Percentiles rank a stretch among this genome's conserved stretches.
Evolutionary conservation across 2,113 vertebrate genomes (phyloP).

Genomic region (Odontesthes bonariensis): DNA sequence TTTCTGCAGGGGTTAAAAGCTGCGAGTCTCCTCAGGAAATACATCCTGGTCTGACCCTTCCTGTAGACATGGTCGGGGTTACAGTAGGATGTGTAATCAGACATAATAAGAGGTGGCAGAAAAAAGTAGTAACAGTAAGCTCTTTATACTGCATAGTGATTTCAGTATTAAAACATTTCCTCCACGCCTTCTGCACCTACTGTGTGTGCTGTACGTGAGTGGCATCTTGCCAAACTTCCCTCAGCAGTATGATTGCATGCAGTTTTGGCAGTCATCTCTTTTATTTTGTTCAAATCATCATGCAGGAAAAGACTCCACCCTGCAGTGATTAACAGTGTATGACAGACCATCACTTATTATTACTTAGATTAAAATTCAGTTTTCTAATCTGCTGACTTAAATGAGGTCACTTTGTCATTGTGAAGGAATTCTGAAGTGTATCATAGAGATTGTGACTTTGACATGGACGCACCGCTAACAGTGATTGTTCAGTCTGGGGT

Average conservation of each 20-base stretch:
- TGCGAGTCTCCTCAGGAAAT: too few species aligned
- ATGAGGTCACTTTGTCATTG: conserved; percentile 22
- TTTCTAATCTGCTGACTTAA: conserved; percentile 8
- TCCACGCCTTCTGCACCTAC: neutral
- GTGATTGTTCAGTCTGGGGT: neutral
- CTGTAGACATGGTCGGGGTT: neutral
- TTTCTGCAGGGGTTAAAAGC: too few species aligned
- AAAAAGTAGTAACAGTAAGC: conserved; percentile 7
- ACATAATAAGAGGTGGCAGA: neutral
- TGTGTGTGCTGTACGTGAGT: neutral
- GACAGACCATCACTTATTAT: neutral
- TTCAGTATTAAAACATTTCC: conserved; percentile 8
- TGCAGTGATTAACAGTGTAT: neutral
- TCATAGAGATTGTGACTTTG: neutral
- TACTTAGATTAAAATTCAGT: neutral
- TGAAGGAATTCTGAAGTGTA: neutral
- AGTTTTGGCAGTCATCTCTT: conserved; percentile 14
- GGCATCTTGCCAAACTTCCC: conserved; percentile 12
- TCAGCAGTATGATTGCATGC: conserved; percentile 14
- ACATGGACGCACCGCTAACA: neutral
- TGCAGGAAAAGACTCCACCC: neutral
- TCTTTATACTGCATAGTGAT: neutral
- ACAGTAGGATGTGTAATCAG: neutral
- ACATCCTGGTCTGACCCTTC: too few species aligned
- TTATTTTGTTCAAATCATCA: conserved; percentile 1